These are phyloP conservation scores for Gymnodraco acuticeps DNA, from an alignment of 2,797 vertebrate genomes.

Conservation along the genomic window DNA sequence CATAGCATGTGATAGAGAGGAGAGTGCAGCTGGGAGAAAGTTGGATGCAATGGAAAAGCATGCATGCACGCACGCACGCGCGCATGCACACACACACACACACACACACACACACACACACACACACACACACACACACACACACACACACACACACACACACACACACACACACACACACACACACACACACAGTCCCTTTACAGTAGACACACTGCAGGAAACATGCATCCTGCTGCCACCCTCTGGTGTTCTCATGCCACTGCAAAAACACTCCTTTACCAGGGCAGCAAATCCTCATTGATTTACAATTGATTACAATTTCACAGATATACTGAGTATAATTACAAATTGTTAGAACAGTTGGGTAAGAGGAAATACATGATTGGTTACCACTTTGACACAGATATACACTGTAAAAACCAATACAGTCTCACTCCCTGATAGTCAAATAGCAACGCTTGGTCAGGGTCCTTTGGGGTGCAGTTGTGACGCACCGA, in stretches of 20 bases:
- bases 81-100: constrained; percentile 2
- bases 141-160: neutral
- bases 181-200: neutral
- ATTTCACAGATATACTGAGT: neutral
- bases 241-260: constrained; percentile 50
- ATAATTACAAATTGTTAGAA: neutral
- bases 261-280: constrained; percentile 35
- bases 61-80: neutral
- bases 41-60: neutral
- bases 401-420: neutral
- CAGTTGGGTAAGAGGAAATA: neutral
- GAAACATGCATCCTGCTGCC: constrained; percentile 52
- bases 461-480: too few relatives aligned
- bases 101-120: neutral
- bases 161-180: neutral
- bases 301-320: too few relatives aligned
- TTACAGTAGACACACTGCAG: constrained; percentile 1
- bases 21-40: neutral
- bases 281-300: too few relatives aligned
- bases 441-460: too few relatives aligned
- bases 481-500: too few relatives aligned
- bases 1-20: too few relatives aligned
- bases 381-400: neutral
- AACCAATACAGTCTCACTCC: too few relatives aligned
- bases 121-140: neutral